phyloP scores from a whole-genome alignment of 2,888 invertebrate species.

The Papilio protenor region DNA sequence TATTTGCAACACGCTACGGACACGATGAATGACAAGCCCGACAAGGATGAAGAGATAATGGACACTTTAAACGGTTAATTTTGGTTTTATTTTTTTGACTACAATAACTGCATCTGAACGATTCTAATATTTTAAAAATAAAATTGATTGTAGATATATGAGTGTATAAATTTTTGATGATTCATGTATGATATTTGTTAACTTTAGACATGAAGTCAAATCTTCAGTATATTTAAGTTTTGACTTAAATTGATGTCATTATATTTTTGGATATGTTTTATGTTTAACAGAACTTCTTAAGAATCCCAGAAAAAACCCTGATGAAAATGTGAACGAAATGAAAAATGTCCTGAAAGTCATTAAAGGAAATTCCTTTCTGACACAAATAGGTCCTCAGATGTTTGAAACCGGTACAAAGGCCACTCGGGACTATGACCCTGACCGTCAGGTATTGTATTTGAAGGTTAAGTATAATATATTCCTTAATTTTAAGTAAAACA shows the following conservation, averaged over 20 bases:
- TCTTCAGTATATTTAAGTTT: neutral
- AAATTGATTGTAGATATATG: too few species aligned
- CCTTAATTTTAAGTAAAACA: slow-evolving; percentile 19
- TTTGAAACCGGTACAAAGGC: slow-evolving; percentile 61
- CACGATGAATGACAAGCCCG: slow-evolving; percentile 47
- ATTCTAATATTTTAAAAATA: neutral
- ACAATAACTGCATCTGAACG: neutral
- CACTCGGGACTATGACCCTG: slow-evolving; percentile 52
- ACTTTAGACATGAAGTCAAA: neutral
- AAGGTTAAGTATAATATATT: slow-evolving; percentile 24
- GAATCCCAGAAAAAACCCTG: slow-evolving; percentile 49
- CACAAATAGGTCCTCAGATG: slow-evolving; percentile 60
- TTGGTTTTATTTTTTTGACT: neutral
- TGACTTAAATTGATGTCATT: neutral
- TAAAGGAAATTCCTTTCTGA: slow-evolving; percentile 72
- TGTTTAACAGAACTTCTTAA: slow-evolving; percentile 36
- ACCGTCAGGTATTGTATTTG: slow-evolving; percentile 52
- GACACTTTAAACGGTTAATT: slow-evolving; percentile 34
- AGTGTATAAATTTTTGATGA: neutral
- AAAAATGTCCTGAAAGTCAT: slow-evolving; percentile 72
- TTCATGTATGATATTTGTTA: neutral
- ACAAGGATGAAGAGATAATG: slow-evolving; percentile 44
- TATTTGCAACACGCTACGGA: slow-evolving; percentile 50
- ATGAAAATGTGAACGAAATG: slow-evolving; percentile 68
- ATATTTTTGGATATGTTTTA: neutral